Conservation (phyloP, 2,113 vertebrate genomes). For the Sander lucioperca region DNA sequence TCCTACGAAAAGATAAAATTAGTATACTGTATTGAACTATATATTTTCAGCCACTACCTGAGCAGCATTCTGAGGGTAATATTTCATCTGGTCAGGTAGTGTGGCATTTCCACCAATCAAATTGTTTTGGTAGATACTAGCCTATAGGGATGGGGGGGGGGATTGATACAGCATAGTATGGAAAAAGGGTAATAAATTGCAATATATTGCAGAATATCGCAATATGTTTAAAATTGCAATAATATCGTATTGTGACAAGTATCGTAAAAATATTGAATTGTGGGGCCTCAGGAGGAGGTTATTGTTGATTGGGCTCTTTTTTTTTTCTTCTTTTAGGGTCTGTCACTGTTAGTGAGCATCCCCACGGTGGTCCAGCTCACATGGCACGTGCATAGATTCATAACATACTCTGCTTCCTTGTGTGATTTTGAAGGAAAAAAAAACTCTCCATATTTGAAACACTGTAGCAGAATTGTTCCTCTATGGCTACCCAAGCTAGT, state of each 20-base stretch:
- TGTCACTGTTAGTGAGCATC: constrained; percentile 6
- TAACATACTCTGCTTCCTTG: constrained; percentile 17
- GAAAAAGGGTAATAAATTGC: too few relatives aligned
- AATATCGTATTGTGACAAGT: too few relatives aligned
- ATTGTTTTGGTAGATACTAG: neutral
- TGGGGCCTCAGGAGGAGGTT: neutral
- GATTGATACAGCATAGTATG: too few relatives aligned
- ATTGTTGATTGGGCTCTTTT: neutral
- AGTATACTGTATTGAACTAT: constrained; percentile 1
- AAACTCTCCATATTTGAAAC: neutral
- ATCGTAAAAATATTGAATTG: too few relatives aligned
- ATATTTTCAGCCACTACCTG: neutral
- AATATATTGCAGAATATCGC: too few relatives aligned
- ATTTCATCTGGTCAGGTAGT: neutral
- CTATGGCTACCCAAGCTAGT: neutral
- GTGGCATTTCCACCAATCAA: neutral
- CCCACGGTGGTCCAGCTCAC: neutral
- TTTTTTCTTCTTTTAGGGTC: neutral
- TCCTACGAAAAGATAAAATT: neutral
- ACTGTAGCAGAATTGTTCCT: neutral
- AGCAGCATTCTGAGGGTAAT: neutral
- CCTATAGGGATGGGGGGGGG: neutral
- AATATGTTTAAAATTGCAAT: too few relatives aligned
- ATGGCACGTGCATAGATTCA: constrained; percentile 8
- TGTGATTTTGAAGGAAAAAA: neutral